Evolutionary conservation across 2,113 vertebrate genomes (phyloP).

Genomic region (Megaceryle maxima): DNA sequence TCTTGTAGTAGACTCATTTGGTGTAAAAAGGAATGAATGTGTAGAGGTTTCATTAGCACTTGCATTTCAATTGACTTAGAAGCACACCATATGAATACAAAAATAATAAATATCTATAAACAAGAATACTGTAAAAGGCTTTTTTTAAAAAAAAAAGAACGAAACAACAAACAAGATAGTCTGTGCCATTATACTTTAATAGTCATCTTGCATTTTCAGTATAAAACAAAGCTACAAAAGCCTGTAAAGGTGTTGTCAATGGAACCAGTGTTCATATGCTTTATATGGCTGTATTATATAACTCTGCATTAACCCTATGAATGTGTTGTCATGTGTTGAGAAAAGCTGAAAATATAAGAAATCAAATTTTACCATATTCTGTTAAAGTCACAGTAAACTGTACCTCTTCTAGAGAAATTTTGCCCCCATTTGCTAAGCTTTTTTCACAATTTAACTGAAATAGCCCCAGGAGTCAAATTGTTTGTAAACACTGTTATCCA

Average conservation of each 20-base stretch:
- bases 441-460: not conserved
- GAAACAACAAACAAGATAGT: conserved; percentile 49
- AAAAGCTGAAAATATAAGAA: not conserved
- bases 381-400: not conserved
- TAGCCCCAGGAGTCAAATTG: not conserved
- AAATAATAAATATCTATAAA: conserved; percentile 79
- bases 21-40: conserved; percentile 71
- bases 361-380: not conserved
- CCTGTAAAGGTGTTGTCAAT: conserved; percentile 4
- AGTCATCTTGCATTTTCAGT: conserved; percentile 58
- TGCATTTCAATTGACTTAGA: conserved; percentile 80
- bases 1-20: conserved; percentile 75
- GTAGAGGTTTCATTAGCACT: conserved; percentile 77
- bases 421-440: not conserved
- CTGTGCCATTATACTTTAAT: conserved; percentile 73
- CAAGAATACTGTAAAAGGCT: conserved; percentile 64
- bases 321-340: not conserved
- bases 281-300: conserved; percentile 39
- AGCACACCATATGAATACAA: conserved; percentile 67
- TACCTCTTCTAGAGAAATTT: not conserved
- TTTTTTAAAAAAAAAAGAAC: not conserved
- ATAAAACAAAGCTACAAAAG: conserved; percentile 44
- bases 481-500: not conserved
- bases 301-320: conserved; percentile 28
- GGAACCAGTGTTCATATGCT: conserved; percentile 14